Conservation (phyloP, 1,140 invertebrate genomes). For the Drosophila equinoxialis region DNA sequence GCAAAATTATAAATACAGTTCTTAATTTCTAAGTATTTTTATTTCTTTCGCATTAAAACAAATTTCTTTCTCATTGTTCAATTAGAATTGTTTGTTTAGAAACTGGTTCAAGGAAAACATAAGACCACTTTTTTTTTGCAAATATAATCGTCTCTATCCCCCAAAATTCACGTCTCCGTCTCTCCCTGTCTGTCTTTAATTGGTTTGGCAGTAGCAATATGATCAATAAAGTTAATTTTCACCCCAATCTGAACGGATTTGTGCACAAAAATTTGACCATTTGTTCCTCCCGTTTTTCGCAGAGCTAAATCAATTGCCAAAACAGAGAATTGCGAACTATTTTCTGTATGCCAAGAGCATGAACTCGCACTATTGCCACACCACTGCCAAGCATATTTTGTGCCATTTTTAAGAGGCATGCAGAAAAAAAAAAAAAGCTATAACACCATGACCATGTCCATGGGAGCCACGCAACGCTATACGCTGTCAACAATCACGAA, state of each 20-base stretch:
- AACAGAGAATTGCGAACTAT: slow-evolving; percentile 54
- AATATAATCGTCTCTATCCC: not conserved
- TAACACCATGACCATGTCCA: slow-evolving; percentile 39
- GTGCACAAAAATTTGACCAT: slow-evolving; percentile 31
- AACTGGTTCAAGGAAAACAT: too few species aligned
- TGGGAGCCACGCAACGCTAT: slow-evolving; percentile 55
- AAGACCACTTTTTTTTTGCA: not conserved
- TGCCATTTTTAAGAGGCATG: slow-evolving; percentile 71
- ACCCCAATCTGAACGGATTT: slow-evolving; percentile 22
- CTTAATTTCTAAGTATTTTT: too few species aligned
- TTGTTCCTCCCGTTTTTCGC: slow-evolving; percentile 32
- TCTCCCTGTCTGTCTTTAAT: not conserved
- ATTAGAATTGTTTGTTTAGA: too few species aligned
- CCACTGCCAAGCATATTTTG: slow-evolving; percentile 62
- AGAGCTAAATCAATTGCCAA: slow-evolving; percentile 66
- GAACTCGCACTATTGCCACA: slow-evolving; percentile 1
- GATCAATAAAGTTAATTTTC: slow-evolving; percentile 10
- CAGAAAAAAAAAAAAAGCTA: slow-evolving; percentile 43
- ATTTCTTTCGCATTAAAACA: too few species aligned
- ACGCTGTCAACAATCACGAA: slow-evolving; percentile 80
- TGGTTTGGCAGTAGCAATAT: not conserved
- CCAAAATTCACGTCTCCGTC: not conserved
- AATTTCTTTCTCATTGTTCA: too few species aligned
- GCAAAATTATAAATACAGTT: too few species aligned
- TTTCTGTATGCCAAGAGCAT: slow-evolving; percentile 58